These are phyloP conservation scores for Chiroxiphia lanceolata DNA, from an alignment of 2,797 vertebrate genomes.

Conservation along the genomic window DNA sequence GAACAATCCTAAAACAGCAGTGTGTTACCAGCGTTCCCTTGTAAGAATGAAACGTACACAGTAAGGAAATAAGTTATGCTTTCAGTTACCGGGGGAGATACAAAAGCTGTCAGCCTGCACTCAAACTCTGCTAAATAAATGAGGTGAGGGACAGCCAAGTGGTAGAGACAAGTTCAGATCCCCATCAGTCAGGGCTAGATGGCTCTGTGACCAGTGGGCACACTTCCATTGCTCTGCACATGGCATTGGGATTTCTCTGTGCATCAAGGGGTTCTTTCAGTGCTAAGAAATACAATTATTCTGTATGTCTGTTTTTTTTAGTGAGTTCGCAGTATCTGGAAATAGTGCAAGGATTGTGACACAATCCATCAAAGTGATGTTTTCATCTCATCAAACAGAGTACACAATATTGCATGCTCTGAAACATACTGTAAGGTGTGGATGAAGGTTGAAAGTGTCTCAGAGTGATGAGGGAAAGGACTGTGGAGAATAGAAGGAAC, in stretches of 20 bases:
- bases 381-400: not conserved
- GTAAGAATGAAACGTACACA: not conserved
- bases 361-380: not conserved
- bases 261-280: not conserved
- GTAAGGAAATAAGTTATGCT: not conserved
- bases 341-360: not conserved
- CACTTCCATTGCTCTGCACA: not conserved
- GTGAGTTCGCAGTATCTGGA: not conserved
- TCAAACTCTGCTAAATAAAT: not conserved
- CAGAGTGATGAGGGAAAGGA: not conserved
- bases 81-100: not conserved
- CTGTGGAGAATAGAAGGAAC: not conserved
- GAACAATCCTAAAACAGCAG: not conserved
- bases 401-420: not conserved
- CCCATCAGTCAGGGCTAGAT: not conserved
- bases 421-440: not conserved
- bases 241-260: not conserved
- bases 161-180: not conserved
- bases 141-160: not conserved
- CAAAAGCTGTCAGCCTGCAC: not conserved
- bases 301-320: not conserved
- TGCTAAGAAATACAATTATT: not conserved
- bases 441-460: not conserved
- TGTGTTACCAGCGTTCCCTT: accelerated
- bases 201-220: not conserved